Evolutionary conservation across 2,888 invertebrate genomes (phyloP).

Genomic region (Ariolimax columbianus): DNA sequence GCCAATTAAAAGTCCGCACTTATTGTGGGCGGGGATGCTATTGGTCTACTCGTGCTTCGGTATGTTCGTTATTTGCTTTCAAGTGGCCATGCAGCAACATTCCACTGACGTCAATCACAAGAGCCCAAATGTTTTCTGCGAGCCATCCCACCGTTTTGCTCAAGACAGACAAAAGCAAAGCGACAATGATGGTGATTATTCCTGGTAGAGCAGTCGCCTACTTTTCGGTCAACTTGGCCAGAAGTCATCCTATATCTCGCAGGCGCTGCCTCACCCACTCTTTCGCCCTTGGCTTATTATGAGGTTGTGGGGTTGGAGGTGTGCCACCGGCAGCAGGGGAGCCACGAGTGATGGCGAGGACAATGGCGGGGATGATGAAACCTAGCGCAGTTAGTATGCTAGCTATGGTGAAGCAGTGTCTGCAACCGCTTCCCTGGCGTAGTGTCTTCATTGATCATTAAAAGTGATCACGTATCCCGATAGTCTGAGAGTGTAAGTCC

Average conservation of each 20-base stretch:
- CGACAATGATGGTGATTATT: slow-evolving; percentile 9
- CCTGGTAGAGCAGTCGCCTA: slow-evolving; percentile 6
- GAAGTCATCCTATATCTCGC: neutral
- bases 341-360: neutral
- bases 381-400: slow-evolving; percentile 17
- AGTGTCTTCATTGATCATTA: slow-evolving; percentile 15
- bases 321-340: neutral
- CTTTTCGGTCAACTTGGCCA: neutral
- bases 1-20: slow-evolving; percentile 1
- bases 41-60: neutral
- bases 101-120: neutral
- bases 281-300: neutral
- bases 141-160: neutral
- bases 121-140: neutral
- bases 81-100: neutral
- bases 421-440: neutral
- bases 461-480: slow-evolving; percentile 1
- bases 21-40: neutral
- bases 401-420: neutral
- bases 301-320: neutral
- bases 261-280: slow-evolving; percentile 11
- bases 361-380: neutral
- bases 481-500: slow-evolving; percentile 10
- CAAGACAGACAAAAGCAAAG: neutral
- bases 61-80: neutral